Evolutionary conservation across 2,113 vertebrate genomes (phyloP), one percentile per base, ranked within the genome.

Genomic region (Aplodontia rufa): DNA sequence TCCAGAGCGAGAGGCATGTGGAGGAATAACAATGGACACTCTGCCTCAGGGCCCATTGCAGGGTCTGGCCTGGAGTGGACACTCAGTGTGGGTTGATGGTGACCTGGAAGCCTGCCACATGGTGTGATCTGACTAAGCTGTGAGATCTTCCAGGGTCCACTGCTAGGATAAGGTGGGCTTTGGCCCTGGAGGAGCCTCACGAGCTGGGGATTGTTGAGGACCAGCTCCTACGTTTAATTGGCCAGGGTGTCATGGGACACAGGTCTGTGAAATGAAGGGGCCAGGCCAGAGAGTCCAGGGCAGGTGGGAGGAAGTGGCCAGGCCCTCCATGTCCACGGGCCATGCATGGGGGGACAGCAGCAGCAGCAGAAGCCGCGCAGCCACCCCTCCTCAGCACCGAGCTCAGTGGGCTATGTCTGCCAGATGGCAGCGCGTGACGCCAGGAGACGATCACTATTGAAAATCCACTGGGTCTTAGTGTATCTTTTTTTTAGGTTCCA

Each of bases 381-480:
- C 60, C 0, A 3, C 64, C 88, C 87, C 51, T 30, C 72, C 72
- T 7, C 28, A 5, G 51, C 69, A 37, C 53, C 42, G 28, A 51
- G 93, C 96, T 86, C 79, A 51, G 40, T 32, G 66, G 87, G 95
- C 95, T 32, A 9, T 13, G 71, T 37, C 90, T 93, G 93, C 97
- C 97, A 96, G 96, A 96, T 93, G 96, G 97, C 89, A 30, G 45
- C 32, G 4, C 1, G 9, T 92, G 79, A 11, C 10, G 84, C 94
- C 86, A 53, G 88, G 86, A 96, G 96, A 92, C 91, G 88, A 97
- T 96, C 93, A 76, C 95, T 89, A 93, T 96, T 96, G 97, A 97
- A 97, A 96, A 96, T 96, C 92, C 96, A 88, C 94, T 55, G 45
- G 45, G 83, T 80, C 97, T 97, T 95, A 82, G 86, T 94, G 93